Percentiles rank a stretch among this genome's conserved stretches.
Evolutionary conservation across 1,140 invertebrate species (phyloP).

Genomic region (Aradophagus sp.): DNA sequence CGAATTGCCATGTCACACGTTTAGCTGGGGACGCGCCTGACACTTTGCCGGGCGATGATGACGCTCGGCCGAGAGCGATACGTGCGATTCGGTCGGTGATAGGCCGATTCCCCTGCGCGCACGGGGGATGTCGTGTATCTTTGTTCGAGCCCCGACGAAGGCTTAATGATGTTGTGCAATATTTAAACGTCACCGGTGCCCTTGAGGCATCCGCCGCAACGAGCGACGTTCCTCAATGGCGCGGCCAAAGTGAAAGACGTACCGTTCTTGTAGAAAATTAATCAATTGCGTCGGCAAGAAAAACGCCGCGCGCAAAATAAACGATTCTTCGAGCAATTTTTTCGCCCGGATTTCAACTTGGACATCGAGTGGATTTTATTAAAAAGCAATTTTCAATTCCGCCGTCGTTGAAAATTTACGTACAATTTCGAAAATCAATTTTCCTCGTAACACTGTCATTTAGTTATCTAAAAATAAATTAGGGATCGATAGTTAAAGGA

Average conservation of each 20-base stretch:
- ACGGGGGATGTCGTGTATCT: constrained; percentile 51
- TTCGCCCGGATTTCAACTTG: no score
- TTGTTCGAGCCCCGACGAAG: constrained; percentile 54
- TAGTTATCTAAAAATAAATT: no score
- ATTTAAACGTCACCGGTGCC: constrained; percentile 60
- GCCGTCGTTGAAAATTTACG: no score
- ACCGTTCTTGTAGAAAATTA: constrained; percentile 51
- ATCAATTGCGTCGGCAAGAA: constrained; percentile 36
- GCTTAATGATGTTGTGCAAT: constrained; percentile 61
- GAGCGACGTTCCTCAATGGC: constrained; percentile 35
- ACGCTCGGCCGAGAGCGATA: constrained; percentile 60
- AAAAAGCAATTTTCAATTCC: no score
- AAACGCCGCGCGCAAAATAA: constrained; percentile 27
- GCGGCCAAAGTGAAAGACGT: constrained; percentile 40
- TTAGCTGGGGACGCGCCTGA: constrained; percentile 31
- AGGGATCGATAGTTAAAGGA: no score
- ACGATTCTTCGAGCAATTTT: background rate
- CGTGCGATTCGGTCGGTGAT: constrained; percentile 62
- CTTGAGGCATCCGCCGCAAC: constrained; percentile 44
- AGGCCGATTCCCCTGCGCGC: constrained; percentile 51
- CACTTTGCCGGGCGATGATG: constrained; percentile 45
- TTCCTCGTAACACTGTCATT: no score
- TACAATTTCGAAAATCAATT: no score
- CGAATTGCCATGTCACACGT: constrained; percentile 56
- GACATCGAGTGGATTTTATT: no score